Conservation (phyloP, 2,113 vertebrate genomes). For the Pterocles gutturalis region DNA sequence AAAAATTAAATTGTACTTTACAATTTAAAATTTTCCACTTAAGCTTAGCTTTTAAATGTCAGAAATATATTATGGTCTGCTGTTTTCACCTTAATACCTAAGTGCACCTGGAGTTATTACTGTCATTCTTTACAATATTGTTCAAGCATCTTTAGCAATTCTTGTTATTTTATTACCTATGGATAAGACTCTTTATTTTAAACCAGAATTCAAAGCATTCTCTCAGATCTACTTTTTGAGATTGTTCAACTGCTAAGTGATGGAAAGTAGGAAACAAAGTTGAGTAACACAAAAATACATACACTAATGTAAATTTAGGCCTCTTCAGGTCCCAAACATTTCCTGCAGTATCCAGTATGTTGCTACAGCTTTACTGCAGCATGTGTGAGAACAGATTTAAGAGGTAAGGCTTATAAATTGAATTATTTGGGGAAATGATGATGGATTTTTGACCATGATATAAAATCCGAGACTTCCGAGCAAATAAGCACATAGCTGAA, state of each 20-base stretch:
- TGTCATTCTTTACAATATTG: neutral
- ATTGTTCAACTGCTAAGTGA: neutral
- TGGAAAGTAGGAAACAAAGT: neutral
- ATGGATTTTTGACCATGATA: neutral
- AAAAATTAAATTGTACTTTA: neutral
- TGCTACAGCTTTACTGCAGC: neutral
- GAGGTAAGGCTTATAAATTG: neutral
- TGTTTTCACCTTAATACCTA: neutral
- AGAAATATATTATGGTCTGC: neutral
- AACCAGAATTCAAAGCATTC: neutral
- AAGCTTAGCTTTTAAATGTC: neutral
- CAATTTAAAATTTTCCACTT: neutral
- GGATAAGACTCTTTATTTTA: neutral
- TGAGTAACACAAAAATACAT: conserved; percentile 21
- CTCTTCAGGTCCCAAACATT: neutral
- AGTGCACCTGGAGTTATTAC: neutral
- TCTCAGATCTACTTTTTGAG: neutral
- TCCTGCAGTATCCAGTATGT: neutral
- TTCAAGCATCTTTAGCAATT: neutral
- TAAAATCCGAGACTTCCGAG: neutral
- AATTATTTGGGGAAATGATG: neutral
- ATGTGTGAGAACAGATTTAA: neutral
- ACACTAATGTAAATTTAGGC: neutral
- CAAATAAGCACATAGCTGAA: neutral
- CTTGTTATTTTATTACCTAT: neutral